Conservation (phyloP, 2,797 vertebrate genomes). For the Triplophysa bombifrons region DNA sequence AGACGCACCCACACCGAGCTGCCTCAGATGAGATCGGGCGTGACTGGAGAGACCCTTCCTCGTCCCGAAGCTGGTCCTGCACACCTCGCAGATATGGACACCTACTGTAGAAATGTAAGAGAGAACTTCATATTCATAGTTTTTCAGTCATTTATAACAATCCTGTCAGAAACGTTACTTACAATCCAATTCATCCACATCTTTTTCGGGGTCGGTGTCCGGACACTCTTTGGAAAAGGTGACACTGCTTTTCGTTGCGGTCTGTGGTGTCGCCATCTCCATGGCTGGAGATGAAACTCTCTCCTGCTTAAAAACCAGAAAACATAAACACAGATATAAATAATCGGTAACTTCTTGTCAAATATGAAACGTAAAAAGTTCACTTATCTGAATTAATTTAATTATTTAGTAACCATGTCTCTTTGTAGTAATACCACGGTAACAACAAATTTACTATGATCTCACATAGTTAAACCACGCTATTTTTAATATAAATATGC, state of each 20-base stretch:
- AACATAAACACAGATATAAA: too few relatives aligned
- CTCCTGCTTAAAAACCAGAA: not conserved
- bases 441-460: too few relatives aligned
- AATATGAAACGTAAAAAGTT: too few relatives aligned
- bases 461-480: too few relatives aligned
- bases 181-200: conserved; percentile 64
- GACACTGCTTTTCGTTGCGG: not conserved
- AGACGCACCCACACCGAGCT: conserved; percentile 71
- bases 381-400: too few relatives aligned
- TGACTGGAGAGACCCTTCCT: conserved; percentile 76
- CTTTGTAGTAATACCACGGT: too few relatives aligned
- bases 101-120: conserved; percentile 45
- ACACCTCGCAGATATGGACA: conserved; percentile 69
- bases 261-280: conserved; percentile 33
- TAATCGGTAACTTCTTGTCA: too few relatives aligned
- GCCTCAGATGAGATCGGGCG: conserved; percentile 74
- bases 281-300: conserved; percentile 5
- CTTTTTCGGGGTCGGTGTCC: conserved; percentile 6
- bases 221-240: conserved; percentile 20
- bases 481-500: too few relatives aligned
- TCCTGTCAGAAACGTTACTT: conserved; percentile 33
- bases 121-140: not conserved
- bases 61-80: conserved; percentile 73
- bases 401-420: too few relatives aligned
- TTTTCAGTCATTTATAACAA: not conserved